Base-by-base conservation (phyloP, 2,888 invertebrate species). In the Ophraella communa region DNA sequence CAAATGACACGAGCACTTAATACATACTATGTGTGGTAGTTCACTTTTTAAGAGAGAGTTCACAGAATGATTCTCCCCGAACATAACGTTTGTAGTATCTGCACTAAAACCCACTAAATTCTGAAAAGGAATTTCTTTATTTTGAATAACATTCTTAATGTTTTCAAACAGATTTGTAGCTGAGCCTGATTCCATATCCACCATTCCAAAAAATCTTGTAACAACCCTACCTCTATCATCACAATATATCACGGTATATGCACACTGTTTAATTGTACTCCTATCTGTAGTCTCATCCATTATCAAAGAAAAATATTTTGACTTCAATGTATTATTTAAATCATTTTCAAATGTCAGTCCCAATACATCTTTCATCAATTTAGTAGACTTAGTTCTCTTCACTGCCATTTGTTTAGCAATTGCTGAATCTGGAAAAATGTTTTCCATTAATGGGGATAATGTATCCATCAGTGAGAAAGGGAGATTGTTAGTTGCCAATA, bases 121-220 rank as follows among this genome's bases (percentile, higher is more conserved):
- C 69, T 56, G 65, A 64, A 73, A 24, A 53, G 65, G 59, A 55
- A 59, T 62, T 63, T 39, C 47, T 56, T 66, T 60, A 7, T 44
- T n/a, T 70, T 49, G 66, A 42, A 71, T 60, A 47, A 35, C 62
- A 20, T 61, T 59, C 18, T n/a, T n/a, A n/a, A n/a, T n/a, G n/a
- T n/a, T n/a, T n/a, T n/a, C n/a, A n/a, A n/a, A n/a, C n/a, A n/a
- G n/a, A n/a, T n/a, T n/a, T n/a, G n/a, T n/a, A n/a, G 72, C 73
- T 53, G 61, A 65, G 30, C 70, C 65, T 35, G 63, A 62, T 35
- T 64, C 20, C 35, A 68, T 58, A 64, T 74, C 71, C 20, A 71
- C 60, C 66, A 72, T 72, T 61, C 73, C 67, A 62, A 74, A 70
- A 69, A 74, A 73, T 21, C 55, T 59, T 27, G 68, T 35, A 65